Conservation (phyloP, 2,888 invertebrate species). For the Bruchidius siliquastri region DNA sequence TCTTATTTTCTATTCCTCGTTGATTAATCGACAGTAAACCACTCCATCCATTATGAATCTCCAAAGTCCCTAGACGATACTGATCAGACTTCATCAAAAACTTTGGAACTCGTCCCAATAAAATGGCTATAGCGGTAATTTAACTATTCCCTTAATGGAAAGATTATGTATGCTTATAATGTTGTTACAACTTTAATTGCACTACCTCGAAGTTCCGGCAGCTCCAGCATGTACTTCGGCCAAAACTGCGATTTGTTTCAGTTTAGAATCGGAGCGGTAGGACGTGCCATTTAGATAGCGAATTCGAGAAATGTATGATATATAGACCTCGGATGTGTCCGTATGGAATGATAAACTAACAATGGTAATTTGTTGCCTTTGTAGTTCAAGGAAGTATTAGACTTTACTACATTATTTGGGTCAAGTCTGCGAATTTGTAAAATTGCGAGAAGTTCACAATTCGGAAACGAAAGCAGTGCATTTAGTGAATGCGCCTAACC, state of each 20-base stretch:
- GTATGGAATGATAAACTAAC: background rate
- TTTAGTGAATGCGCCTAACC: no score
- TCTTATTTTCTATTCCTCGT: background rate
- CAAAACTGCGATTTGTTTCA: background rate
- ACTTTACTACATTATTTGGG: no score
- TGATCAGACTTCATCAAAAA: background rate
- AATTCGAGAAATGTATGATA: background rate
- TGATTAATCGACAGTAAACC: background rate
- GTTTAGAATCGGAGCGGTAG: background rate
- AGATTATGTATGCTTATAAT: constrained; percentile 12
- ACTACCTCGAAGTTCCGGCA: background rate
- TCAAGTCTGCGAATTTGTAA: no score
- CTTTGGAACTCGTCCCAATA: background rate
- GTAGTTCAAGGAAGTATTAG: background rate
- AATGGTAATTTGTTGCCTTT: background rate
- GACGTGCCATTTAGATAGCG: background rate
- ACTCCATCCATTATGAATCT: background rate
- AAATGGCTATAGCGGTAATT: background rate
- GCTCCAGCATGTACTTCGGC: background rate
- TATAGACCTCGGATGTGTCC: background rate
- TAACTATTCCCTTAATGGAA: constrained; percentile 10
- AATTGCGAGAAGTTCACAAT: no score
- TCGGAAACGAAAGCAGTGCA: no score
- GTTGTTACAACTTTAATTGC: constrained; percentile 10
- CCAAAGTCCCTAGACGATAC: background rate